These are phyloP conservation scores for Gyrodactylus salaris DNA, from an alignment of 1,140 invertebrate genomes.

Conservation along the genomic window DNA sequence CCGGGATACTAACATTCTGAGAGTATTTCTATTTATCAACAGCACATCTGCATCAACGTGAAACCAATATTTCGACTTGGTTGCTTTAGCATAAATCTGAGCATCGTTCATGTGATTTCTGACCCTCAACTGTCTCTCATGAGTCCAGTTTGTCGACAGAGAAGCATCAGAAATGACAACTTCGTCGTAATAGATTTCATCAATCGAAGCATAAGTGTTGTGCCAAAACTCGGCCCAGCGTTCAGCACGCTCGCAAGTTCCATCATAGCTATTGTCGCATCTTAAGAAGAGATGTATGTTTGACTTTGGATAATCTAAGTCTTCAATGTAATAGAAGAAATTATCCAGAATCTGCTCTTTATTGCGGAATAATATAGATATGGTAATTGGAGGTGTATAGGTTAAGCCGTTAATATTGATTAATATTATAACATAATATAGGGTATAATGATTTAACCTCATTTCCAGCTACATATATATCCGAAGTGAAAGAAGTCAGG, in stretches of 20 bases:
- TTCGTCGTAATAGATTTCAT: background rate
- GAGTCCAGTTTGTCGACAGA: background rate
- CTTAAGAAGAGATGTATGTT: background rate
- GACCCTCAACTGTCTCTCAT: background rate
- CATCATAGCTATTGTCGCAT: background rate
- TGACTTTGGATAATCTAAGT: background rate
- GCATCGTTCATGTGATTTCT: background rate
- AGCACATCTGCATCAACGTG: slow-evolving; percentile 5
- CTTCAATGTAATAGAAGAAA: slow-evolving; percentile 5
- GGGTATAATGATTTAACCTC: no score
- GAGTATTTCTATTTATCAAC: background rate
- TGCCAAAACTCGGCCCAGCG: background rate
- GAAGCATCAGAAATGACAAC: background rate
- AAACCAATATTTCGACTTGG: background rate
- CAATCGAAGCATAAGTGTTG: background rate
- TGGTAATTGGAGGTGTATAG: no score
- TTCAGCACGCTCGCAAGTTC: background rate
- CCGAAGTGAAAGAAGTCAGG: no score
- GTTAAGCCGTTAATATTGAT: no score
- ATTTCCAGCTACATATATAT: no score
- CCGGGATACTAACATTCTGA: background rate
- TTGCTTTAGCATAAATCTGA: background rate
- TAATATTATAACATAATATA: no score
- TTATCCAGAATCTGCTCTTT: background rate
- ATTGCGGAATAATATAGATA: background rate